Base-by-base conservation (phyloP, 2,113 vertebrate genomes). In the Hoplias malabaricus region DNA sequence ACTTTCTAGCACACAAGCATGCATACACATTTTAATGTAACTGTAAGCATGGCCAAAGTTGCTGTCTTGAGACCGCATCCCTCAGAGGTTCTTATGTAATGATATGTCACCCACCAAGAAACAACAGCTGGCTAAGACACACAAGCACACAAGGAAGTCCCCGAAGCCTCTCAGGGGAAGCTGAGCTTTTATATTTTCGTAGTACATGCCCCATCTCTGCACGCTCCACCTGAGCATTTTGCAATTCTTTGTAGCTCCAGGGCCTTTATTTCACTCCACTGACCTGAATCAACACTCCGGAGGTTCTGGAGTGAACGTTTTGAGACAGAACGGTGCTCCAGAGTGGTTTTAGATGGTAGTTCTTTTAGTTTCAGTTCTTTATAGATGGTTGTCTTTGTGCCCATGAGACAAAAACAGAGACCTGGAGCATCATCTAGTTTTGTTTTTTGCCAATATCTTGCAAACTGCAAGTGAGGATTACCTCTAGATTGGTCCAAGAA, bases 61-160 rank as follows among this genome's bases (percentile, higher is more conserved):
- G 54, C 53, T 78, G 21, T 46, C 23, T 33, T 46, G 59, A 75
- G 54, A 78, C 53, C 13, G 1, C 56, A 50, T 54, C 75, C 79
- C 66, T 73, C 69, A 7, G 54, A 78, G 57, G 12, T 57, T 19
- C 34, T 83, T 81, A 75, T 78, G 66, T 78, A 83, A 80, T 43
- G n/a, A 27, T 14, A 46, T 29, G 21, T 42, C 78, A 42, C 74
- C 48, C 21, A 48, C 29, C 59, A 69, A 9, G 59, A 46, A 71
- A 70, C 25, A 7, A 46, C 69, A 67, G 23, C 71, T 74, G 63
- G 38, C 59, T 34, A 29, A 19, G 19, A 50, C 54, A 31, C 40
- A 12, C 6, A 53, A 19, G 53, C 56, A 21, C 34, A 25, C 5
- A 40, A 69, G 46, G 36, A 83, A 77, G 50, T 77, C 69, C 73